Evolutionary conservation across 2,888 invertebrate genomes (phyloP).

Genomic region (Cylindroiulus punctatus): DNA sequence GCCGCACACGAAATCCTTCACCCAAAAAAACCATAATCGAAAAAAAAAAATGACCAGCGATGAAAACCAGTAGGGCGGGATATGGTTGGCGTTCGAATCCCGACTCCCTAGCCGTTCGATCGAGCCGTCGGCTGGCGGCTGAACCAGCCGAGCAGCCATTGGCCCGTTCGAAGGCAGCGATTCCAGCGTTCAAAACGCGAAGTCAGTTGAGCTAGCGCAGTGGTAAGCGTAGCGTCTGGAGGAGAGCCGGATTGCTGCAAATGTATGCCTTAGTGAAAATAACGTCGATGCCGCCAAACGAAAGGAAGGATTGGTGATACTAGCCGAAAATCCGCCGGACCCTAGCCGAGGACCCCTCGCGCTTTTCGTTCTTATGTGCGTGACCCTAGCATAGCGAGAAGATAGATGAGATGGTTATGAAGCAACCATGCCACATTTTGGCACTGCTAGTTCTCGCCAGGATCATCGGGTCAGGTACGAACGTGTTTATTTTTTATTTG

Average conservation of each 20-base stretch:
- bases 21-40: background rate
- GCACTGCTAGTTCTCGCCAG: constrained; percentile 56
- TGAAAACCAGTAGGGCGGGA: too few species aligned
- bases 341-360: background rate
- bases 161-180: constrained; percentile 1
- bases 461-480: constrained; percentile 57
- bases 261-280: constrained; percentile 52
- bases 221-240: constrained; percentile 19
- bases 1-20: background rate
- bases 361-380: constrained; percentile 49
- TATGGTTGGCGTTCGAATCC: too few species aligned
- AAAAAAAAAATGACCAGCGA: background rate
- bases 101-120: background rate
- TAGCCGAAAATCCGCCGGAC: background rate
- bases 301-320: constrained; percentile 50
- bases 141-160: background rate
- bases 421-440: constrained; percentile 59
- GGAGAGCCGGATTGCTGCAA: constrained; percentile 33
- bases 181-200: too few species aligned
- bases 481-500: too few species aligned
- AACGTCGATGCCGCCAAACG: constrained; percentile 31
- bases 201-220: constrained; percentile 33
- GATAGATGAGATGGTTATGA: constrained; percentile 59
- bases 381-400: constrained; percentile 50
- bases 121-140: background rate